Conservation (phyloP, 2,888 invertebrate genomes). For the Willowsia nigromaculata region DNA sequence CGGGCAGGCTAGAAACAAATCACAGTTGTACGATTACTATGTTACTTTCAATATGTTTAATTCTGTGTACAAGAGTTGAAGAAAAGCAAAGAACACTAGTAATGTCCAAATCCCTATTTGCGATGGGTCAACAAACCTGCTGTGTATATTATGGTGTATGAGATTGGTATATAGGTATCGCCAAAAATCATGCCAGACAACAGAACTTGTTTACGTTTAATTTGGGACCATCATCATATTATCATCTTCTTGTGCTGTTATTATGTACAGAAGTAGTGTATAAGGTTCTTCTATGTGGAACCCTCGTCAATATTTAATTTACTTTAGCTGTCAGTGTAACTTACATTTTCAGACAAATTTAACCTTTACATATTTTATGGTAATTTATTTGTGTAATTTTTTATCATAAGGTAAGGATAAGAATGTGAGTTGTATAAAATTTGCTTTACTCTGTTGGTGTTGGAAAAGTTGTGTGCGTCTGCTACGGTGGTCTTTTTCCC, state of each 20-base stretch:
- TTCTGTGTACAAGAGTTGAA: neutral
- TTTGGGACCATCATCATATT: conserved; percentile 50
- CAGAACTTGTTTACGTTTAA: conserved; percentile 67
- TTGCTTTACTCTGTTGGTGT: neutral
- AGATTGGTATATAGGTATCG: conserved; percentile 27
- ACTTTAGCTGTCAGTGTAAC: conserved; percentile 19
- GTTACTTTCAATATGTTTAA: conserved; percentile 13
- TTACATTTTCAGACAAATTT: conserved; percentile 29
- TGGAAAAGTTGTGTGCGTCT: neutral
- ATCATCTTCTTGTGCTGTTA: neutral
- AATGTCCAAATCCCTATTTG: conserved; percentile 59
- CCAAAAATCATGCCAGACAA: conserved; percentile 16
- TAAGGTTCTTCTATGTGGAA: neutral
- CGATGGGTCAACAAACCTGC: conserved; percentile 67
- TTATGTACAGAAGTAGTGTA: neutral
- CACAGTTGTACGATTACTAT: conserved; percentile 32
- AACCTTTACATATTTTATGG: too few species aligned
- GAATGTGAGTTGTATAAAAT: neutral
- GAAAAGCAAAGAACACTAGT: conserved; percentile 15
- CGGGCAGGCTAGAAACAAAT: conserved; percentile 46
- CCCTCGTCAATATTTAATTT: neutral
- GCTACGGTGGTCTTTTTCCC: neutral
- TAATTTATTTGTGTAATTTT: neutral
- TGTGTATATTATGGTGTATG: conserved; percentile 17
- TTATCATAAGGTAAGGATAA: neutral